A percentile compares a stretch with the other conserved stretches of the same genome.
Conservation (phyloP, 2,113 vertebrate genomes). For the Potamarius usumacintae region DNA sequence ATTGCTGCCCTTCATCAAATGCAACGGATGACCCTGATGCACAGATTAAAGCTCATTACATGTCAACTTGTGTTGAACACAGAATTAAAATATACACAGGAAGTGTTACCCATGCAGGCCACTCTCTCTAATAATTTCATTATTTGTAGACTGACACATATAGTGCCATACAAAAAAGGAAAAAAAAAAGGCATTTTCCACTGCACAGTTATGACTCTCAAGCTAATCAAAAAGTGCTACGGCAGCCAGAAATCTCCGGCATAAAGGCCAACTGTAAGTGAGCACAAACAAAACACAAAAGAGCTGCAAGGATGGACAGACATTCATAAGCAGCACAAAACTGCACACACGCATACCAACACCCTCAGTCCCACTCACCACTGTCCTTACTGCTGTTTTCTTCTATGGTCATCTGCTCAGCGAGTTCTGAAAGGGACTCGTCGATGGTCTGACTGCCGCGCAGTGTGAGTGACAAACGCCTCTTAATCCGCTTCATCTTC, state of each 20-base stretch:
- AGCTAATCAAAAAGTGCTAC: conserved; percentile 38
- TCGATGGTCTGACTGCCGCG: conserved; percentile 96
- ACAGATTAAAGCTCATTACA: neutral
- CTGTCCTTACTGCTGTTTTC: conserved; percentile 96
- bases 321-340: neutral
- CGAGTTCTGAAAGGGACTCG: conserved; percentile 94
- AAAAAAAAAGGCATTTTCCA: neutral
- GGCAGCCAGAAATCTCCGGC: neutral
- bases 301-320: neutral
- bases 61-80: neutral
- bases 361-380: conserved; percentile 69
- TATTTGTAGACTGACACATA: neutral
- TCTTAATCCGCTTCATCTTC: conserved; percentile 98
- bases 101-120: neutral
- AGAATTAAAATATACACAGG: neutral
- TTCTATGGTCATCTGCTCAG: conserved; percentile 98
- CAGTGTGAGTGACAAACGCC: conserved; percentile 92
- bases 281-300: neutral
- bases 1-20: neutral
- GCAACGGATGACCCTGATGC: neutral
- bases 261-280: neutral
- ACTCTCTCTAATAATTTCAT: neutral
- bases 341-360: neutral
- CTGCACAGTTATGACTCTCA: neutral
- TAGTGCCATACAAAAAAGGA: neutral